Base-by-base conservation (phyloP, 1,140 invertebrate genomes). In the Parasteatoda tepidariorum region DNA sequence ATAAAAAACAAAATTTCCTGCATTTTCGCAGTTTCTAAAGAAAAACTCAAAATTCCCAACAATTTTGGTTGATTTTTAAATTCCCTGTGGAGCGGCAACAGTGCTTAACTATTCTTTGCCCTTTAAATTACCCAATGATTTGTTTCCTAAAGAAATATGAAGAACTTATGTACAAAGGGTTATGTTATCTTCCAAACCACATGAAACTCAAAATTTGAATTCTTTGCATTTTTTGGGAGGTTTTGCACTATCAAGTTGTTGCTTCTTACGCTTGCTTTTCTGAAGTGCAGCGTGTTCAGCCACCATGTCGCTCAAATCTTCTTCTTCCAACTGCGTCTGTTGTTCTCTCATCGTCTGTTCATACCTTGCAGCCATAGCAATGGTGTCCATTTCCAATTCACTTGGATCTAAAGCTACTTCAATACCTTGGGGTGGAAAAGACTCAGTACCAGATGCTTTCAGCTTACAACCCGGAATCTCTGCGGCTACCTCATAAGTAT, bases 241-340 rank as follows among this genome's bases (percentile, higher is more conserved):
- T 89, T 97, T 97, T 13, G 93, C 93, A 88, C 96, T 95, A 86
- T 91, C 90, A 86, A 94, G 92, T 74, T 93, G 94, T 89, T 96
- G 95, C 87, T 97, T 95, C 88, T 98, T 98, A 84, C 96, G 92
- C 90, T 98, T 97, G 88, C 94, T 96, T 94, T 95, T 97, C 89
- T 98, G 96, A 86, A 96, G 93, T 30, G 97, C 96, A 24, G 97
- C 96, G 90, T 99, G 97, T 90, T 99, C 97, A 28, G 97, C 97
- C 83, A 99, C 92, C 97, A 99, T 98, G 88, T 99, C 98, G n/a
- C 96, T 98, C 15, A 99, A 92, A 91, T 99, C 98, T 90, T 99
- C 98, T 85, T 96, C 94, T 84, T 94, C 93, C 41, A 96, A 89
- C 88, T 95, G 92, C 86, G 94, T 93, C 87, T 97, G 95, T 87